Evolutionary conservation across 1,140 invertebrate genomes (phyloP).

Genomic region (Whitmania pigra): DNA sequence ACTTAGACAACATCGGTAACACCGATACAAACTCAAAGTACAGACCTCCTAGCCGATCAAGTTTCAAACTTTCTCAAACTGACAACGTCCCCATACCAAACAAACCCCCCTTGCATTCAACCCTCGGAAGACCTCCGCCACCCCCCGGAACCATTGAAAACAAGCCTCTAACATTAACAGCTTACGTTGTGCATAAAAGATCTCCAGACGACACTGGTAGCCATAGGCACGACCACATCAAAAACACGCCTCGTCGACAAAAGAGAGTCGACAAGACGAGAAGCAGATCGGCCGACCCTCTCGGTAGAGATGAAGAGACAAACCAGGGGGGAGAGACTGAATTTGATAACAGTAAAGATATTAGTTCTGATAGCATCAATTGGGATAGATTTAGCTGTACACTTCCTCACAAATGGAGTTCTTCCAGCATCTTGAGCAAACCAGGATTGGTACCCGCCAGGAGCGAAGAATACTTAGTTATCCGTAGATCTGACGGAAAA

Average conservation of each 20-base stretch:
- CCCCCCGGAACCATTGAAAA: not conserved
- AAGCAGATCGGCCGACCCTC: conserved; percentile 3
- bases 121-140: not conserved
- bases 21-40: no score
- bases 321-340: not conserved
- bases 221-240: not conserved
- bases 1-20: no score
- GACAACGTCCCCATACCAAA: conserved; percentile 2
- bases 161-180: not conserved
- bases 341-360: not conserved
- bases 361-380: no score
- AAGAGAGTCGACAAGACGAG: not conserved
- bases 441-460: not conserved
- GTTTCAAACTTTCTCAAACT: not conserved
- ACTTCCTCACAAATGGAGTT: not conserved
- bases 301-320: not conserved
- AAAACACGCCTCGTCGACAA: conserved; percentile 8
- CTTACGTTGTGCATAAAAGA: not conserved
- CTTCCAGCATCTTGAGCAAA: not conserved
- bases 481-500: not conserved
- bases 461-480: not conserved
- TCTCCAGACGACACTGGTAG: not conserved
- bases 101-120: not conserved
- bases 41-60: no score
- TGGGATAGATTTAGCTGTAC: not conserved